Conservation (phyloP, 2,888 invertebrate species). For the Thereva nobilitata region DNA sequence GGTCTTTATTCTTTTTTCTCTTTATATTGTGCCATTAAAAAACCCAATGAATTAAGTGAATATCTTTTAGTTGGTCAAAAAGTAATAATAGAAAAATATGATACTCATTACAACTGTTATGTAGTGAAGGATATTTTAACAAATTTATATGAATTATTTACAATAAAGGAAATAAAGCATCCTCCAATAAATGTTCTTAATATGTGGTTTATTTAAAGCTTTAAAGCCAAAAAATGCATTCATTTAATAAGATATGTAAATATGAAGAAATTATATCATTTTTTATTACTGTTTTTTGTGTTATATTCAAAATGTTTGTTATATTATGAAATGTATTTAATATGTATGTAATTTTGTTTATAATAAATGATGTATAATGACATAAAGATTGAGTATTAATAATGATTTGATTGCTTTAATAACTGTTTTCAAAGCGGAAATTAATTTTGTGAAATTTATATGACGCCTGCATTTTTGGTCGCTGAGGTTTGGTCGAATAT, state of each 20-base stretch:
- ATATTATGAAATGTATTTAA: too few relatives aligned
- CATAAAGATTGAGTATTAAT: too few relatives aligned
- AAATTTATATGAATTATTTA: neutral
- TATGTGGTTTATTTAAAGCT: neutral
- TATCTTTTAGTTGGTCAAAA: neutral
- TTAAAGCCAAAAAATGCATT: conserved; percentile 1
- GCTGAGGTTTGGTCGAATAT: too few relatives aligned
- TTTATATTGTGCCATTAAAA: conserved; percentile 7
- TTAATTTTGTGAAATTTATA: too few relatives aligned
- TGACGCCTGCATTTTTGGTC: too few relatives aligned
- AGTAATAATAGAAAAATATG: neutral
- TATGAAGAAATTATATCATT: too few relatives aligned
- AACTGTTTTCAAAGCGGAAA: too few relatives aligned
- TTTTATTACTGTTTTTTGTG: too few relatives aligned
- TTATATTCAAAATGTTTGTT: too few relatives aligned
- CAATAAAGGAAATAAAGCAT: neutral
- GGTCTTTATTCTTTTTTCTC: neutral
- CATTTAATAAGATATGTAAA: neutral
- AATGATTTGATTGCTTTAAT: too few relatives aligned
- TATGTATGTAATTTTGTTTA: too few relatives aligned
- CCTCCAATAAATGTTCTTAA: neutral
- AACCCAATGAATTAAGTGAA: neutral
- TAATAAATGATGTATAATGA: too few relatives aligned
- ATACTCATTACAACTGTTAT: neutral
- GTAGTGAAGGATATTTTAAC: neutral